Evolutionary conservation across 2,797 vertebrate genomes (phyloP).

Genomic region (Rhinichthys osculus): DNA sequence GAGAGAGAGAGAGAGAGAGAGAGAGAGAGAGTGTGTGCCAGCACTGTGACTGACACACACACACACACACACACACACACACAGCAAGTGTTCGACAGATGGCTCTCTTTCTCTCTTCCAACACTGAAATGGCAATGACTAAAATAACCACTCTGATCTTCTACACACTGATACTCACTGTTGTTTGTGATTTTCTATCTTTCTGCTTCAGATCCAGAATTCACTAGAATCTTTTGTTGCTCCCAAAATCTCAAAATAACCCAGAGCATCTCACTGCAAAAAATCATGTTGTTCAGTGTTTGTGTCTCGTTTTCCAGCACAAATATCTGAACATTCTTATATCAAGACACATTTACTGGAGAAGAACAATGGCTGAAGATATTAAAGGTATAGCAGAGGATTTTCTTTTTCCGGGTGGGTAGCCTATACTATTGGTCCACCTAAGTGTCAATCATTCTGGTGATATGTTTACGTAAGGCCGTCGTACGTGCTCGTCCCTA

Average conservation of each 20-base stretch:
- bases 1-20: too few relatives aligned
- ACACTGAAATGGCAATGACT: slow-evolving; percentile 64
- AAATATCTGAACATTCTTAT: background rate
- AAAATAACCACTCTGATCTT: slow-evolving; percentile 64
- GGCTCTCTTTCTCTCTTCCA: slow-evolving; percentile 4
- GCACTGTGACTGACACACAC: slow-evolving; percentile 44
- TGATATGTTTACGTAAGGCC: too few relatives aligned
- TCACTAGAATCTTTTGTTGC: slow-evolving; percentile 32
- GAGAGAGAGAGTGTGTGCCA: background rate
- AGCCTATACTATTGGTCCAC: too few relatives aligned
- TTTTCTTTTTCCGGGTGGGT: too few relatives aligned
- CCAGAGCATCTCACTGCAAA: background rate
- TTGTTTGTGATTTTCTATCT: background rate
- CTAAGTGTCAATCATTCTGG: too few relatives aligned
- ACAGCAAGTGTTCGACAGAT: background rate
- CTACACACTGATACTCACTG: background rate
- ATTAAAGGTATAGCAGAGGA: background rate
- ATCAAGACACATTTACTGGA: background rate
- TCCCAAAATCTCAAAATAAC: slow-evolving; percentile 50
- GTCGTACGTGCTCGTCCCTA: too few relatives aligned
- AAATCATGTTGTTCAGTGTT: background rate
- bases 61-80: slow-evolving; percentile 18
- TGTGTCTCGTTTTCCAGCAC: background rate
- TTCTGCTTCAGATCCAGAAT: background rate
- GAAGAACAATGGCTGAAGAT: background rate